Evolutionary conservation across 2,797 vertebrate genomes (phyloP), one percentile per base, ranked within the genome.

Genomic region (Furcifer pardalis): DNA sequence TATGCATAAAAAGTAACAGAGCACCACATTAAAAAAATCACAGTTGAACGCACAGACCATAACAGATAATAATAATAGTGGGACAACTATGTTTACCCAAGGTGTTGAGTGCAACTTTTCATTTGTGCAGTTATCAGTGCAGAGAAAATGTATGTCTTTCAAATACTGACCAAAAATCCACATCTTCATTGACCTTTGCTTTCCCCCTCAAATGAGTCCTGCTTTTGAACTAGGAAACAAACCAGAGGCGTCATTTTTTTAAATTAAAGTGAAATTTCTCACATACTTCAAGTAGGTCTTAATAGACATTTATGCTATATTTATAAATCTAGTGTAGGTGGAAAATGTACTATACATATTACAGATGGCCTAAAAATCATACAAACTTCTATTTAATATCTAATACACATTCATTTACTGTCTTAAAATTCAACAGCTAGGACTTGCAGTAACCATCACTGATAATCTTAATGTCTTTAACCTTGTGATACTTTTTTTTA

Each of bases 21-120:
- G 93, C 90, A 93, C 91, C 90, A 0, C 42, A 76, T 86, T 83
- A 68, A 91, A 92, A 86, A 87, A 89, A 91, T 95, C 92, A 94
- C 91, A 94, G 90, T 91, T 91, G 88, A 87, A 89, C 90, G 87
- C 68, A 80, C 56, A 78, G 81, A 90, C 63, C 37, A 69, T 69
- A 80, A 92, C 71, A 86, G 46, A 49, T 80, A 83, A 90, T 80
- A 83, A 90, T 77, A 83, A 83, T 79, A 82, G 84, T 72, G 91
- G 86, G 91, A 89, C 90, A 87, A 80, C 86, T 7, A 5, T 1
- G 0, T 78, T 90, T 91, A 77, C 65, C 89, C 81, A 92, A 89
- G 52, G 42, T 85, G 79, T 86, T 65, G 68, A 92, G 80, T 72
- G 63, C 78, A 92, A 85, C 83, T 86, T 80, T 82, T 90, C 66